These are phyloP conservation scores for Phoenicopterus ruber DNA, from an alignment of 2,113 vertebrate species.

Conservation along the genomic window DNA sequence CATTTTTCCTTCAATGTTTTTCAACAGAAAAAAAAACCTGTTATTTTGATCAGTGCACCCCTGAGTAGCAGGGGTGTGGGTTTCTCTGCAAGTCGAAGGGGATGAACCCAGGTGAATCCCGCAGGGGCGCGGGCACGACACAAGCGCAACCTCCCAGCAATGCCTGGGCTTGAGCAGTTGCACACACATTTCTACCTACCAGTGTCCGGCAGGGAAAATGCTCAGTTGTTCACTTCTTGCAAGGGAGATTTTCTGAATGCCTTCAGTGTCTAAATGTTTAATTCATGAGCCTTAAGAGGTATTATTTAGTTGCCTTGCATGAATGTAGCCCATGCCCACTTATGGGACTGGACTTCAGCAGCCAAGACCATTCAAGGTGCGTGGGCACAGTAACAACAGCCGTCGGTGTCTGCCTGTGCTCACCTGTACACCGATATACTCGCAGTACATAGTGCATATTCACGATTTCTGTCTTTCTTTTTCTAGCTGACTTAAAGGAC, in stretches of 20 bases:
- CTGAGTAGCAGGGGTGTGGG: not conserved
- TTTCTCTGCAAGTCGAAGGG: not conserved
- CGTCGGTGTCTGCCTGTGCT: rapidly evolving
- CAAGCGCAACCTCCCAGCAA: not conserved
- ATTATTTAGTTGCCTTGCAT: not conserved
- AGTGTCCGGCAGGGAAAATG: not conserved
- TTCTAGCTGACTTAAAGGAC: not conserved
- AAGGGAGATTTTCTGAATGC: not conserved
- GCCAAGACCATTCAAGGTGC: not conserved
- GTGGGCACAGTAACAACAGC: not conserved
- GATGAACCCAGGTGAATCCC: too few species aligned
- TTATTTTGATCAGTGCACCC: not conserved
- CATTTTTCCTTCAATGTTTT: not conserved
- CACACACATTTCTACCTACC: not conserved
- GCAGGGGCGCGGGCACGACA: rapidly evolving
- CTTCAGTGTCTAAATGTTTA: not conserved
- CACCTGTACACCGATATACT: not conserved
- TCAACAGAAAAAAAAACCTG: not conserved
- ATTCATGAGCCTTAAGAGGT: not conserved
- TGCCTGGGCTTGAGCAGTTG: not conserved
- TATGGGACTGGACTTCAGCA: not conserved
- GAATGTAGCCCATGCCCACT: not conserved
- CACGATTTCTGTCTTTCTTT: not conserved
- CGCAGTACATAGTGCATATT: not conserved
- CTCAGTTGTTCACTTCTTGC: not conserved